phyloP scores from a whole-genome alignment of 2,113 vertebrate genomes.

The Formicarius rufipectus region DNA sequence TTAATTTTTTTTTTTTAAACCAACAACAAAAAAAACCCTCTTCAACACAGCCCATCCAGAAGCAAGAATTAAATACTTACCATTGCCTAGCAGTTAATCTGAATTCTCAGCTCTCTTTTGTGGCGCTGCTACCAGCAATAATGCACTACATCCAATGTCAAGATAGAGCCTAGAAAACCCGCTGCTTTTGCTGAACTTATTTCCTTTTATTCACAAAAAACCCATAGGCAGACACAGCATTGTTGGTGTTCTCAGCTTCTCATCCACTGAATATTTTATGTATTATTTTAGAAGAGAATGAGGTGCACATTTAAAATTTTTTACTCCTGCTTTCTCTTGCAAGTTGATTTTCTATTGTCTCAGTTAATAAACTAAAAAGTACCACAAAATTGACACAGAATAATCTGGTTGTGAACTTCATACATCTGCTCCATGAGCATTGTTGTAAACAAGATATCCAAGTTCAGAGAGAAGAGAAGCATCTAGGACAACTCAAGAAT shows the following conservation, averaged over 20 bases:
- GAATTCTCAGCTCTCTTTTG: not conserved
- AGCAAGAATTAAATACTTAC: not conserved
- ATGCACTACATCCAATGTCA: not conserved
- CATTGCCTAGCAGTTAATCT: not conserved
- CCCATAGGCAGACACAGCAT: fast-evolving
- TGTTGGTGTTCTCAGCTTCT: not conserved
- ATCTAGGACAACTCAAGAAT: not conserved
- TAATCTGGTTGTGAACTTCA: not conserved
- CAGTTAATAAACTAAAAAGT: not conserved
- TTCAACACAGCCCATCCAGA: not conserved
- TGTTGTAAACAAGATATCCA: not conserved
- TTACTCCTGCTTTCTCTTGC: not conserved
- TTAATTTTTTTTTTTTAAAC: not conserved
- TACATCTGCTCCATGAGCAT: not conserved
- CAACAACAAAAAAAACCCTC: not conserved
- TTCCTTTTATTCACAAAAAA: not conserved
- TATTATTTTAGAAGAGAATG: not conserved
- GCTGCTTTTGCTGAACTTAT: not conserved
- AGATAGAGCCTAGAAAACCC: not conserved
- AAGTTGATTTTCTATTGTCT: not conserved
- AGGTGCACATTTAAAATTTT: not conserved
- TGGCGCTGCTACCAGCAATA: not conserved
- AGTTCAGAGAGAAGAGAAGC: not conserved
- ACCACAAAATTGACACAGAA: not conserved
- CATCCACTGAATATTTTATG: not conserved